Evolutionary conservation across 2,888 invertebrate species (phyloP).

Genomic region (Oasisia sp.): DNA sequence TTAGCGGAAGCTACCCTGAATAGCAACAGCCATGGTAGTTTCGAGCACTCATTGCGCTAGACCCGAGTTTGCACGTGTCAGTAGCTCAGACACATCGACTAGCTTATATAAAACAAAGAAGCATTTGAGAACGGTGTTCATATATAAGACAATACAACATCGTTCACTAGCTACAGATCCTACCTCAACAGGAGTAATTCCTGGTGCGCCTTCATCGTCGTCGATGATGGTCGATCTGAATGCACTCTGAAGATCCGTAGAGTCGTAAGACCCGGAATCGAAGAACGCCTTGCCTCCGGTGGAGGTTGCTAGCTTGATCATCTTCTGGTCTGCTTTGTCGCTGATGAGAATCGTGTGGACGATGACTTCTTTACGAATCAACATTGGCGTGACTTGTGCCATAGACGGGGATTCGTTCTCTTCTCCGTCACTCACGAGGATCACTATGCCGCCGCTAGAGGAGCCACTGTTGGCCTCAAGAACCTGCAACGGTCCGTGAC

Average conservation of each 20-base stretch:
- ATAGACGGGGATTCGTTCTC: not conserved
- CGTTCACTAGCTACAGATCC: not conserved
- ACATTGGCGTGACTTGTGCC: not conserved
- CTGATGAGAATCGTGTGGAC: not conserved
- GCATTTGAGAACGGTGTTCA: no score
- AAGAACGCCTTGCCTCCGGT: not conserved
- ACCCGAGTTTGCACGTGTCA: no score
- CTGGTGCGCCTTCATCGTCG: not conserved
- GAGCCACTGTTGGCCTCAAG: not conserved
- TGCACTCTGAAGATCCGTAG: not conserved
- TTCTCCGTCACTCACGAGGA: not conserved
- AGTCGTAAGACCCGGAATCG: not conserved
- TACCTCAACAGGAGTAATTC: not conserved
- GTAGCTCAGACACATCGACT: no score
- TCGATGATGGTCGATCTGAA: conserved; percentile 4
- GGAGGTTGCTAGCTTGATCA: not conserved
- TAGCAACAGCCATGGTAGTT: no score
- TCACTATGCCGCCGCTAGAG: not conserved
- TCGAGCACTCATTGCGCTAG: no score
- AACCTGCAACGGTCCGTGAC: not conserved
- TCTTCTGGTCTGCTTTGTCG: not conserved
- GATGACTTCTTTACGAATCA: not conserved
- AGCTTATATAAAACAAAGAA: no score
- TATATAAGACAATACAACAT: no score
- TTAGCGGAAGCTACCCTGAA: no score